Evolutionary conservation across 2,113 vertebrate genomes (phyloP), one percentile per base, ranked within the genome.

Genomic region (Bombycilla garrulus): DNA sequence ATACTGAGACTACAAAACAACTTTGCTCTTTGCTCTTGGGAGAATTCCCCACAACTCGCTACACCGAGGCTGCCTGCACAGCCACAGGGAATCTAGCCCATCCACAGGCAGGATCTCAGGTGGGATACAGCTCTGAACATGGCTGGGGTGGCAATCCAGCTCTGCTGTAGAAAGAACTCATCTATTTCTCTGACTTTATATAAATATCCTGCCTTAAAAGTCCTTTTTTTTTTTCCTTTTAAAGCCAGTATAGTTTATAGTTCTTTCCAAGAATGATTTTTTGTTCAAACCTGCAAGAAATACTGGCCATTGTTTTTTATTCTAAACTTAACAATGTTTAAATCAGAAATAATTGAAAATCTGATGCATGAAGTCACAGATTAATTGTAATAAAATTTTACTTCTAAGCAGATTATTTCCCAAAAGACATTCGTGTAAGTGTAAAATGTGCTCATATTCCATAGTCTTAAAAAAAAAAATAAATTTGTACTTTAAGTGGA

Each of bases 21-120:
- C 33, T 16, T 6, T 36, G 40, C 64, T 47, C 33, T 16, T 6
- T 36, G 40, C 64, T 47, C 14, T 4, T 26, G 36, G 64, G 67
- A 72, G 36, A 56, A 40, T 42, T 62, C 15, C 22, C 38, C 22
- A 45, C 36, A 28, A 25, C 17, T 12, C 18, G 33, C 35, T 35
- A 5, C 33, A 58, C 28, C 0, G 0, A 40, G 20, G 38, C n/a
- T 74, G 36, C 3, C 2, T 20, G 36, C 31, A n/a, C 35, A 50
- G 31, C 42, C 26, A 2, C 6, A 0, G 2, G 44, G 66, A 50
- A 45, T 29, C 21, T 2, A 10, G 28, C 8, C 15, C 2, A 0
- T 11, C 47, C 25, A 8, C 17, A 25, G 25, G 66, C 3, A 2
- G 36, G 9, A 29, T 29, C 33, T 20, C 11, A 67, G 44, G 5